phyloP scores from a whole-genome alignment of 2,888 invertebrate genomes.

The Temnothorax unifasciatus region DNA sequence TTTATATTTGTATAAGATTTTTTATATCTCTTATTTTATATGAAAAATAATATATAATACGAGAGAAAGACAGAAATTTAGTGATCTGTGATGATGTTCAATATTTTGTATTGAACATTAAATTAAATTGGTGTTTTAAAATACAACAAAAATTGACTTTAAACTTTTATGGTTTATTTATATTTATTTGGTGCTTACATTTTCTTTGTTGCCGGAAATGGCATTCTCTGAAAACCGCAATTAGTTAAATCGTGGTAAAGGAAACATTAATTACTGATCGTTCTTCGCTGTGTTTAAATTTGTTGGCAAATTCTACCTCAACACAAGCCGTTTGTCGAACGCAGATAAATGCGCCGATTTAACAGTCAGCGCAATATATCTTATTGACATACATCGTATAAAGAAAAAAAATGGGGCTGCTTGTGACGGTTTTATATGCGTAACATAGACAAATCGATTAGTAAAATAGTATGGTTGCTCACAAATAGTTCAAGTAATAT shows the following conservation, averaged over 20 bases:
- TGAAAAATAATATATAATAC: background rate
- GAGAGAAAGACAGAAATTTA: constrained; percentile 1
- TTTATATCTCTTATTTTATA: background rate
- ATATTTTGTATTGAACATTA: background rate
- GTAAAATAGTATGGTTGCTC: background rate
- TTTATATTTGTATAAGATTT: background rate
- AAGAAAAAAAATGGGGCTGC: constrained; percentile 3
- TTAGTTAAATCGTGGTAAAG: constrained; percentile 13
- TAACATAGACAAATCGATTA: constrained; percentile 15
- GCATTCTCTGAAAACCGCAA: constrained; percentile 38
- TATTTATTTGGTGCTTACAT: constrained; percentile 16
- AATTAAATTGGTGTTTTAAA: constrained; percentile 14
- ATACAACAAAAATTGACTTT: background rate
- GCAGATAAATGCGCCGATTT: background rate
- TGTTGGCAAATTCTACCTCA: constrained; percentile 19
- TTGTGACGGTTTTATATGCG: background rate
- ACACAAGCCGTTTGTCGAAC: background rate
- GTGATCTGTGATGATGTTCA: background rate
- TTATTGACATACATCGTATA: background rate
- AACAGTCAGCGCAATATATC: background rate
- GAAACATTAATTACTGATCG: constrained; percentile 35
- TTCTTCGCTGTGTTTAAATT: constrained; percentile 1
- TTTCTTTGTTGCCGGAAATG: constrained; percentile 1
- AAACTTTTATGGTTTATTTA: background rate
- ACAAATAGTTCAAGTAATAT: background rate